Base-by-base conservation (phyloP, 2,888 invertebrate species). In the Calameuta pallipes region DNA sequence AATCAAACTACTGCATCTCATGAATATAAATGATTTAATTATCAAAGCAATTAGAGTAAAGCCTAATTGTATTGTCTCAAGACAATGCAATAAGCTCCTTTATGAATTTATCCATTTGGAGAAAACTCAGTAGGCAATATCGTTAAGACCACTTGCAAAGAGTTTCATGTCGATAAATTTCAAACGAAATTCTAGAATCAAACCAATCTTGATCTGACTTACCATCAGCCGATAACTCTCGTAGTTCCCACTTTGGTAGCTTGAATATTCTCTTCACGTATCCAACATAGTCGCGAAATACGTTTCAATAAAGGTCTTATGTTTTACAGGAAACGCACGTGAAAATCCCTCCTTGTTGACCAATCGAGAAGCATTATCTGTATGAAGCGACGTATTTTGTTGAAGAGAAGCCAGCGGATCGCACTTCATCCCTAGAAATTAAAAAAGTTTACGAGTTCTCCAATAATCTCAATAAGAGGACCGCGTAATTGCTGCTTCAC, bases 331-430 rank as follows among this genome's bases (percentile, higher is more conserved):
- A 23, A 56, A 56, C 56, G 23, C 56, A 56, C 56, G 9, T 56
- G 56, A 56, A 56, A 23, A 56, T 56, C 56, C 56, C 56, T 56
- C 56, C 9, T 23, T 56, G 56, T 56, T 56, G 56, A 75, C 73
- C 78, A 82, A 83, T 85, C 81, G 79, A 80, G 76, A 74, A 78
- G 85, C 71, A 81, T 85, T 85, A 85, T 80, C 84, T 69, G 73
- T 30, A 69, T 15, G 71, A 74, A 81, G 78, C 80, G 77, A 81
- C 78, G 80, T 78, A 76, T 76, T 75, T 76, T 79, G 75, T 73
- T 23, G 23, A 56, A 23, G 56, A 56, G 23, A 56, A 56, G 23
- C 56, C 80, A 75, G 37, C 73, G 80, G 81, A 78, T 35, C 37
- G 13, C 74, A 36, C 69, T 82, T 85, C 77, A 85, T 85, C 85